Conservation (phyloP, 2,113 vertebrate genomes). For the Ciconia boyciana region DNA sequence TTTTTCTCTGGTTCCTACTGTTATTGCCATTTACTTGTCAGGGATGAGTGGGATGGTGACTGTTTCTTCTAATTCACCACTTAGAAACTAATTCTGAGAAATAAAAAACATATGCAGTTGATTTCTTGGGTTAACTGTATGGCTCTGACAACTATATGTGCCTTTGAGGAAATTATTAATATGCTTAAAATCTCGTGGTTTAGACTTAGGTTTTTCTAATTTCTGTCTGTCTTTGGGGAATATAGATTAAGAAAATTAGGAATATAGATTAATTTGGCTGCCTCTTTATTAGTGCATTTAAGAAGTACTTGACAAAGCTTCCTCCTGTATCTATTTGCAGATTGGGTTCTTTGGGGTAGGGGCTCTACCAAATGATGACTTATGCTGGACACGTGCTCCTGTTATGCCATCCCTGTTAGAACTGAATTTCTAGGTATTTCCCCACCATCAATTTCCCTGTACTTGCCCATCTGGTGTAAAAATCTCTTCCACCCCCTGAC, state of each 20-base stretch:
- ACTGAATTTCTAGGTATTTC: background rate
- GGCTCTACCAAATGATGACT: background rate
- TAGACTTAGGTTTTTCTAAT: background rate
- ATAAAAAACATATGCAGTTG: rapidly evolving
- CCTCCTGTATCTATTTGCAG: background rate
- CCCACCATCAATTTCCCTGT: background rate
- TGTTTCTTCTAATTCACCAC: background rate
- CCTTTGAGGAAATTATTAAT: background rate
- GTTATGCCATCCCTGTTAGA: rapidly evolving
- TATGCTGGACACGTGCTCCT: rapidly evolving
- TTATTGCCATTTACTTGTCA: background rate
- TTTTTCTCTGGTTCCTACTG: background rate
- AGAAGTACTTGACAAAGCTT: background rate
- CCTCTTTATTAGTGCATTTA: background rate
- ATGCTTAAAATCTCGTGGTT: background rate
- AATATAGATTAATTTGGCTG: background rate
- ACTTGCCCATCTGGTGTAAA: background rate
- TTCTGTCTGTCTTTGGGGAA: background rate
- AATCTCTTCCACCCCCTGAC: background rate
- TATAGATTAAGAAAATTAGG: background rate
- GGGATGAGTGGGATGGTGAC: background rate
- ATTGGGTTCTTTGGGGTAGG: background rate
- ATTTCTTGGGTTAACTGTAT: background rate
- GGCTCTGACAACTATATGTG: background rate
- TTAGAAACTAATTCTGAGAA: background rate